Percentiles rank a stretch among this genome's conserved stretches.
Evolutionary conservation across 2,888 invertebrate genomes (phyloP).

Genomic region (Pristionchus maxplancki): DNA sequence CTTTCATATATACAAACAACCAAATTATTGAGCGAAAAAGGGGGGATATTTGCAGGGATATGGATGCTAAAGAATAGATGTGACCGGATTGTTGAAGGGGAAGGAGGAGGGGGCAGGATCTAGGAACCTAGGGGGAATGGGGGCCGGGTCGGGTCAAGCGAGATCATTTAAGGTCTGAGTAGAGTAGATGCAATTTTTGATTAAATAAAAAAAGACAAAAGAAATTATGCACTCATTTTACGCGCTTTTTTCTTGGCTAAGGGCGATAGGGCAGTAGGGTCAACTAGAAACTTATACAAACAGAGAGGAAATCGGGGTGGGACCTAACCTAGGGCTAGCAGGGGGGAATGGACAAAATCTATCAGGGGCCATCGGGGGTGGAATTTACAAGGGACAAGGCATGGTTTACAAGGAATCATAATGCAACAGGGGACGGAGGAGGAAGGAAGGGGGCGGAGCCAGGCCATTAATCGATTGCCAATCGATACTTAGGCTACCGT

Average conservation of each 20-base stretch:
- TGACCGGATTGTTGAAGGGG: slow-evolving; percentile 1
- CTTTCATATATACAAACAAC: slow-evolving; percentile 36
- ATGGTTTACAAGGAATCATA: slow-evolving; percentile 26
- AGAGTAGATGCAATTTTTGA: neutral
- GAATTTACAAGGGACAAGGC: slow-evolving; percentile 31
- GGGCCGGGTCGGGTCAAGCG: neutral
- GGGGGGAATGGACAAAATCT: neutral
- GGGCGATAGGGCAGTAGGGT: neutral
- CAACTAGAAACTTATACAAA: slow-evolving; percentile 3
- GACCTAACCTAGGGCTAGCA: slow-evolving; percentile 32
- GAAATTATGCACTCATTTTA: neutral
- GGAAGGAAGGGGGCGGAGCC: neutral
- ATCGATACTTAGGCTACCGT: slow-evolving; percentile 18
- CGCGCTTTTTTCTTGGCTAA: slow-evolving; percentile 14
- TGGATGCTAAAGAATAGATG: neutral
- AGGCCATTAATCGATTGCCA: neutral
- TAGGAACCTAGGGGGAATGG: slow-evolving; percentile 21
- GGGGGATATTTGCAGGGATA: neutral
- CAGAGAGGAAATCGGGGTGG: neutral
- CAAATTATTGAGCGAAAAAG: neutral
- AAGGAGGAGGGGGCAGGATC: neutral
- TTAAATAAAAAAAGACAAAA: neutral
- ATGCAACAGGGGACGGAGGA: neutral
- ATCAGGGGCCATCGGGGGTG: neutral
- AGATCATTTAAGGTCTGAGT: slow-evolving; percentile 39